Evolutionary conservation across 2,113 vertebrate species (phyloP).

Genomic region (Sclerurus mexicanus): DNA sequence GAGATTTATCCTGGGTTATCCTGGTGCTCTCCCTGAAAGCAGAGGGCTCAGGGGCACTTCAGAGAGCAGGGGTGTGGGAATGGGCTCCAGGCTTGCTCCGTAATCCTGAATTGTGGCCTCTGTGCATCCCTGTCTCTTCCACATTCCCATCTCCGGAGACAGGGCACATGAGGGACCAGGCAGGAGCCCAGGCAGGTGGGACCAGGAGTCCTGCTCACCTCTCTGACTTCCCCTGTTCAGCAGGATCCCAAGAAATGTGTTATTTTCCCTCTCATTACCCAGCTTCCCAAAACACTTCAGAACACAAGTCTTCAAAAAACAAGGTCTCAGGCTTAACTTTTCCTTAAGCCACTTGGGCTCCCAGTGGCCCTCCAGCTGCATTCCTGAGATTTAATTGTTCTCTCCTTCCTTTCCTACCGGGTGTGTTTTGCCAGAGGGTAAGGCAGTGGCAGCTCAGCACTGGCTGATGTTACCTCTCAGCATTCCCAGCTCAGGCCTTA

Average conservation of each 20-base stretch:
- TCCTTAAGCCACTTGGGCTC: not conserved
- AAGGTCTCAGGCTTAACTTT: not conserved
- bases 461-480: constrained; percentile 8
- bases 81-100: not conserved
- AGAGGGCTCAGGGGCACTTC: not conserved
- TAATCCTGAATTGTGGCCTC: not conserved
- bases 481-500: not conserved
- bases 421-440: not conserved
- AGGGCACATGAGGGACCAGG: not conserved
- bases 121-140: not conserved
- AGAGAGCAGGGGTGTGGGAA: not conserved
- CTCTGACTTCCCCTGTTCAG: not conserved
- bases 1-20: not conserved
- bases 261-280: not conserved
- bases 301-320: not conserved
- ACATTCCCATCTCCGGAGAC: not conserved
- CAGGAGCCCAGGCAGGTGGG: not conserved
- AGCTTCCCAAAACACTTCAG: not conserved
- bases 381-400: not conserved
- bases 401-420: not conserved
- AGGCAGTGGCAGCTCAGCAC: not conserved
- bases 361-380: not conserved
- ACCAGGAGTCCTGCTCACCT: not conserved
- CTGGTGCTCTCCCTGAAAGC: not conserved
- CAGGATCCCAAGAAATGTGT: not conserved